Evolutionary conservation across 2,888 invertebrate genomes (phyloP), one percentile per base, ranked within the genome.

Genomic region (Bellardia pandia): DNA sequence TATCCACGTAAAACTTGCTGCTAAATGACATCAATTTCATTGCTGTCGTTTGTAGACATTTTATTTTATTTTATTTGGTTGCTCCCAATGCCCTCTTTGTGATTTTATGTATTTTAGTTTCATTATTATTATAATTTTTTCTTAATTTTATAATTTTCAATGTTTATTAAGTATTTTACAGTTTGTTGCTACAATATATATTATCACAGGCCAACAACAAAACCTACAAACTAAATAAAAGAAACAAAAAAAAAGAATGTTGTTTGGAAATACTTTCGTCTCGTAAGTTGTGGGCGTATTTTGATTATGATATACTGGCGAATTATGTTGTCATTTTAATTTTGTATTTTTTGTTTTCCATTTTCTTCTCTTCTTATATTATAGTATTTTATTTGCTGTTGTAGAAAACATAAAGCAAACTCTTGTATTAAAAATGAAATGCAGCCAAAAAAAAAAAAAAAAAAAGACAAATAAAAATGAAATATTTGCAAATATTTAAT

Each of bases 221-320:
- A 11, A 56, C 58, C 13, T 53, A 72, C 45, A 45, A 72, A 58
- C 23, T 8, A 23, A 58, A 58, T 30, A 42, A 23, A 13, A 2
- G 1, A 53, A 9, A 56, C 16, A 16, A 40, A 71, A 30, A 23
- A 40, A 64, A 71, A 74, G 5, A 56, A 66, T 69, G 51, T 62
- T 77, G 77, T 45, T 82, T 87, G 85, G 64, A 87, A 87, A 85
- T 87, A 82, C 81, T 87, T 85, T 87, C 80, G 85, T 68, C 68
- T 81, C 69, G 80, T 84, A 86, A 75, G 9, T 74, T 75, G 89
- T 89, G 88, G 89, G 89, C 89, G 89, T 89, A 85, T 88, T 89
- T 88, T 89, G 89, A 89, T 89, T 89, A 91, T 91, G 90, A 91
- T 91, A 90, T 89, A 91, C 90, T 90, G 90, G 90, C 90, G 90